Evolutionary conservation across 2,888 invertebrate genomes (phyloP).

Genomic region (Eucriotettix oculatus): DNA sequence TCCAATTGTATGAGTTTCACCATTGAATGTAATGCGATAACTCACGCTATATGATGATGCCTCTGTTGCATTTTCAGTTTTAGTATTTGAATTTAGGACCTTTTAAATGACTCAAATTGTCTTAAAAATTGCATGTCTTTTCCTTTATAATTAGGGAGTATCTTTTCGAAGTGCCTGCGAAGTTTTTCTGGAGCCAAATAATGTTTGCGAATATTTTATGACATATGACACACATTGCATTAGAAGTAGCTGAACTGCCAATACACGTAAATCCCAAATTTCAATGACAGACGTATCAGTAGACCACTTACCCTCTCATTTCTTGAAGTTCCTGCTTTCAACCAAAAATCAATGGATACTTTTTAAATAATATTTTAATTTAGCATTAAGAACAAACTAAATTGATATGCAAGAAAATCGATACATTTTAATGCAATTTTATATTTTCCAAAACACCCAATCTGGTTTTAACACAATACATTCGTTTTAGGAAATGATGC

Average conservation of each 20-base stretch:
- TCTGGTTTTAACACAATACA: too few relatives aligned
- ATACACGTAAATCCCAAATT: background rate
- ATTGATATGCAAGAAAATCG: too few relatives aligned
- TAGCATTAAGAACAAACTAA: too few relatives aligned
- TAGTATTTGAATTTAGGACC: too few relatives aligned
- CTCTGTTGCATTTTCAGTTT: background rate
- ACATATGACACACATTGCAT: background rate
- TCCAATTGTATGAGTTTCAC: background rate
- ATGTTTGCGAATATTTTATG: background rate
- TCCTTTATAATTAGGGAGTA: background rate
- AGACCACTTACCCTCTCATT: background rate
- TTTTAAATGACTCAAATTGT: background rate
- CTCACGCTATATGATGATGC: background rate
- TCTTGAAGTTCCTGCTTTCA: background rate
- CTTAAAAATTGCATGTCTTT: background rate
- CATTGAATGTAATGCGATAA: background rate
- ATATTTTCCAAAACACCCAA: too few relatives aligned
- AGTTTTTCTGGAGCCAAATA: background rate
- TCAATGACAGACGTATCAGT: background rate
- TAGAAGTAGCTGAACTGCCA: background rate
- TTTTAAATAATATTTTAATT: background rate
- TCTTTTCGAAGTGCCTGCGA: background rate
- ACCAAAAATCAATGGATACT: background rate
- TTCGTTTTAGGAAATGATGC: too few relatives aligned
- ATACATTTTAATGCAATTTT: too few relatives aligned